Conservation (phyloP, 2,113 vertebrate species). For the Saimiri boliviensis region DNA sequence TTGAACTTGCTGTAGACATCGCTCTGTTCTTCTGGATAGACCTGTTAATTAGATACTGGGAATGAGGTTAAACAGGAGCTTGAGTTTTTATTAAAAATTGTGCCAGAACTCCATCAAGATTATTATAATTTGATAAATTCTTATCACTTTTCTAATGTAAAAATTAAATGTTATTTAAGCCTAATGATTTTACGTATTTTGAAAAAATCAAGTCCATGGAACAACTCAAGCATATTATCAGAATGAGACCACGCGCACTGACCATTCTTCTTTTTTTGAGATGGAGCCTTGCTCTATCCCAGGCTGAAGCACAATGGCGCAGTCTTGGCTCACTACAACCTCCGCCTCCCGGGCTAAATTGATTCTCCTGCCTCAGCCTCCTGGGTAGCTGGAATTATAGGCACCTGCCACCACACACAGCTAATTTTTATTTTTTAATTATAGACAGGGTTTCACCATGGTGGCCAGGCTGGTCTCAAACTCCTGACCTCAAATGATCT, state of each 20-base stretch:
- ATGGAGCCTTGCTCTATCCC: too few relatives aligned
- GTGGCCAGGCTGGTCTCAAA: too few relatives aligned
- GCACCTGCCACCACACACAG: too few relatives aligned
- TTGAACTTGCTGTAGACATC: background rate
- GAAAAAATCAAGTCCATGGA: background rate
- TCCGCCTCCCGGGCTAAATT: too few relatives aligned
- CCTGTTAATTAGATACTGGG: background rate
- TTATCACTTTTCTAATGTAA: constrained; percentile 41
- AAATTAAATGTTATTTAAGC: constrained; percentile 51
- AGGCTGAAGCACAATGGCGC: too few relatives aligned
- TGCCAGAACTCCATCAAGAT: background rate
- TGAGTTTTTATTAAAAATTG: constrained; percentile 32
- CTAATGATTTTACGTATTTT: constrained; percentile 14
- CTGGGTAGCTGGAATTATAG: too few relatives aligned
- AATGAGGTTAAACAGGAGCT: constrained; percentile 10
- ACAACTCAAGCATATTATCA: background rate
- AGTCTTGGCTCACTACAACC: too few relatives aligned
- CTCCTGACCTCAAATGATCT: too few relatives aligned
- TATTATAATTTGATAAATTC: constrained; percentile 45
- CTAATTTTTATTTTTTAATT: too few relatives aligned
- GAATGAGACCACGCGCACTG: background rate
- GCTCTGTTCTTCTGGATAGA: background rate
- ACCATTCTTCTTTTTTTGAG: too few relatives aligned
- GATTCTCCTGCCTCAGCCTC: too few relatives aligned
- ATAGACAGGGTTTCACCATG: too few relatives aligned